Conservation (phyloP, 30 jellyfish, hydroid and myxozoan species). For the Phacellophora camtschatica region DNA sequence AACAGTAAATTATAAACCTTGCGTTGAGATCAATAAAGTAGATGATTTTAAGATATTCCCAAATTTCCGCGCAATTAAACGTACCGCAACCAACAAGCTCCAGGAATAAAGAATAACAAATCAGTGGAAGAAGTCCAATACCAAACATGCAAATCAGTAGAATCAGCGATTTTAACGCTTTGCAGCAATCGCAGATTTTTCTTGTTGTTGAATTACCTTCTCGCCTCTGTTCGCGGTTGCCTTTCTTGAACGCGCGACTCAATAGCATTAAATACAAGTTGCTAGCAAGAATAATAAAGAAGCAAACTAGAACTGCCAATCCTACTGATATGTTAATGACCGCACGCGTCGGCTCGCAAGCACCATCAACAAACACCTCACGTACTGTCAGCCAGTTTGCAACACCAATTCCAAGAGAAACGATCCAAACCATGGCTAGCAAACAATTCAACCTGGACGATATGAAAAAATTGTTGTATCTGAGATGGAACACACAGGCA, state of each 20-base stretch:
- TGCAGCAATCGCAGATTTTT: constrained; percentile 41
- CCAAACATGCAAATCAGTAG: constrained; percentile 60
- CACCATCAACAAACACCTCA: background rate
- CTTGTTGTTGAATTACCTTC: constrained; percentile 17
- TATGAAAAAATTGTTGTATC: constrained; percentile 8
- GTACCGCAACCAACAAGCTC: constrained; percentile 19
- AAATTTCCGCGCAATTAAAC: background rate
- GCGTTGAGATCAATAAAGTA: constrained; percentile 40
- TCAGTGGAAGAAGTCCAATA: constrained; percentile 55
- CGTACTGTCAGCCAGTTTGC: constrained; percentile 16
- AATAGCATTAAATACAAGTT: constrained; percentile 37
- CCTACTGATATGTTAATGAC: constrained; percentile 17
- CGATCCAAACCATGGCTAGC: constrained; percentile 16
- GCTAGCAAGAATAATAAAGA: constrained; percentile 39
- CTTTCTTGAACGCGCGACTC: constrained; percentile 34
- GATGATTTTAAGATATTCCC: constrained; percentile 54
- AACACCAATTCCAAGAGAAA: constrained; percentile 13
- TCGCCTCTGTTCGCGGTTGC: constrained; percentile 28
- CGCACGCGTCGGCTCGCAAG: constrained; percentile 29
- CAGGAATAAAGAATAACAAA: background rate
- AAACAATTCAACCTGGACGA: background rate
- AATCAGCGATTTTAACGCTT: constrained; percentile 29
- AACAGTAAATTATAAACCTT: constrained; percentile 53
- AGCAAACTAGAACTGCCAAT: constrained; percentile 2
- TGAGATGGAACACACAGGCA: constrained; percentile 60